Evolutionary conservation across 2,888 invertebrate species (phyloP), one percentile per base, ranked within the genome.

Genomic region (Chrysolina haemoptera): DNA sequence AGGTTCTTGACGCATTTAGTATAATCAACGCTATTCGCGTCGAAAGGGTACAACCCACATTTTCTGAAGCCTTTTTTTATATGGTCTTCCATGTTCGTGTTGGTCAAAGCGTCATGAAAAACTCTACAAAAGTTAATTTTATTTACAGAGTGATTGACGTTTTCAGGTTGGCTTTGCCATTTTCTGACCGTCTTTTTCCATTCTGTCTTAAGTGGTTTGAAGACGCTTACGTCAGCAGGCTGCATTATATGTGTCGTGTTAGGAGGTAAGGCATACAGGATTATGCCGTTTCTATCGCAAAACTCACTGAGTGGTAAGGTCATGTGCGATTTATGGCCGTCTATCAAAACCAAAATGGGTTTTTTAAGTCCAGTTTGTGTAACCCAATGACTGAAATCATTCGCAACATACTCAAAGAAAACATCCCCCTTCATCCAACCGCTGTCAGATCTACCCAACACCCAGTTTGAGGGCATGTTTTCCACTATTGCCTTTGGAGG

Each of bases 271-370:
- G 70, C 71, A 43, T 73, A 76, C 12, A 80, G 43, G 50, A 80
- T 74, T 22, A 81, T 82, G 18, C 71, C 46, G n/a, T 80, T 76
- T 16, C 68, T 75, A 9, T 55, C 35, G 68, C 79, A 82, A 59
- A 79, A 81, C 18, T 81, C 67, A 63, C 72, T 70, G 1, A 81
- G 27, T 55, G 76, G 71, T 53, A 66, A 14, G 3, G 76, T 76
- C 22, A 78, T 62, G 53, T 82, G 83, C 12, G 80, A 79, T 65
- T 77, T 79, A 62, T 81, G 82, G 8, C 82, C 83, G 78, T 82
- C 80, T 22, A 81, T 41, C n/a, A n/a, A n/a, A n/a, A n/a, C n/a
- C n/a, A n/a, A n/a, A n/a, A n/a, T n/a, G n/a, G n/a, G n/a, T n/a
- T n/a, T n/a, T n/a, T n/a, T n/a, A n/a, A n/a, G n/a, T n/a, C n/a